Evolutionary conservation across 2,888 invertebrate species (phyloP).

Genomic region (Tinea semifulvella): DNA sequence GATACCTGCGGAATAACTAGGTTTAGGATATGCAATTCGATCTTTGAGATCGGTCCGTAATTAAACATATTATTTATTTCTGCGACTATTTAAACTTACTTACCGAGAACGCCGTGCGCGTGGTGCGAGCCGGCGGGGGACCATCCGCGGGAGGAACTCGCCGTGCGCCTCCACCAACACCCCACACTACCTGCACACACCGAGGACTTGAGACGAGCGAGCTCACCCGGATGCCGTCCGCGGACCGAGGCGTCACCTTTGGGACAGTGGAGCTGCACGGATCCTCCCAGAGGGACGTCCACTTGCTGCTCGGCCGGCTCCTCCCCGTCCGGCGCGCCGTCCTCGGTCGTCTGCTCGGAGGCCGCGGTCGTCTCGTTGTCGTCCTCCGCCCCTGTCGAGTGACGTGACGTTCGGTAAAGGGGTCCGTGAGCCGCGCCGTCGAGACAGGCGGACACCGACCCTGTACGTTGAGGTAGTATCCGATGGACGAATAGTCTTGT

Average conservation of each 20-base stretch:
- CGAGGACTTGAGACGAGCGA: not conserved
- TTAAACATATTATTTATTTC: too few relatives aligned
- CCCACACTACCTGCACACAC: constrained; percentile 45
- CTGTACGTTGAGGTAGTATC: constrained; percentile 88
- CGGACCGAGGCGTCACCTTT: constrained; percentile 59
- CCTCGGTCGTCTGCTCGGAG: not conserved
- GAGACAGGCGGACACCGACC: constrained; percentile 70
- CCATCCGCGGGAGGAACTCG: constrained; percentile 30
- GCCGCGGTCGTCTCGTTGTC: not conserved
- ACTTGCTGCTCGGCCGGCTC: constrained; percentile 68
- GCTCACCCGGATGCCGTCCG: not conserved
- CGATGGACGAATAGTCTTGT: constrained; percentile 87
- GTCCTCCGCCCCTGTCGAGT: not conserved
- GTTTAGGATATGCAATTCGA: too few relatives aligned
- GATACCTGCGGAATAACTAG: constrained; percentile 58
- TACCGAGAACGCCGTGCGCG: constrained; percentile 55
- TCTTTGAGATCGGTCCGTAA: too few relatives aligned
- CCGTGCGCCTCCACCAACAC: constrained; percentile 57
- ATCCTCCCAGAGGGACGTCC: constrained; percentile 87
- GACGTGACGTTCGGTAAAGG: constrained; percentile 1
- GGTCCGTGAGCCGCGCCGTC: not conserved
- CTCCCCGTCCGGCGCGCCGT: constrained; percentile 20
- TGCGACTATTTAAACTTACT: constrained; percentile 17
- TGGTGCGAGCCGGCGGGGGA: constrained; percentile 31
- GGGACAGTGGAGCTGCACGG: constrained; percentile 86